Evolutionary conservation across 2,888 invertebrate genomes (phyloP).

Genomic region (Chymomyza fuscimana): DNA sequence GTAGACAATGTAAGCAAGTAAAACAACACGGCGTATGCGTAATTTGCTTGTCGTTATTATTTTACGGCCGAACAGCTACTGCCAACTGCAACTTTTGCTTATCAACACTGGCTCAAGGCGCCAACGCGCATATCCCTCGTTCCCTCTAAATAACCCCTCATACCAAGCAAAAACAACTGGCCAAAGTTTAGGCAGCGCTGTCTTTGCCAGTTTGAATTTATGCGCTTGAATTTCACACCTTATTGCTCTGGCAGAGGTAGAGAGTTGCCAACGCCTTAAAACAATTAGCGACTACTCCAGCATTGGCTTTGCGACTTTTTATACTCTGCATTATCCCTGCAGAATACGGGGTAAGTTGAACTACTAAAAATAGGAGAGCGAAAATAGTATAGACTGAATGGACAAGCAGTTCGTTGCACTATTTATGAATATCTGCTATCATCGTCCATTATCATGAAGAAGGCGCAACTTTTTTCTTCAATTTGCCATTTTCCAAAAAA

Average conservation of each 20-base stretch:
- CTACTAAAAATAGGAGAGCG: too few species aligned
- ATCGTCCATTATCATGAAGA: too few species aligned
- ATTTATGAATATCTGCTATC: too few species aligned
- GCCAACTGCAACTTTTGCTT: slow-evolving; percentile 38
- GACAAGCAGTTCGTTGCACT: too few species aligned
- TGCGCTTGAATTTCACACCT: slow-evolving; percentile 72
- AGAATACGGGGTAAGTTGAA: too few species aligned
- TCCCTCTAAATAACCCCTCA: too few species aligned
- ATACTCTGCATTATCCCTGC: background rate
- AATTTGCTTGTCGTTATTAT: slow-evolving; percentile 64
- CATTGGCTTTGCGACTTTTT: slow-evolving; percentile 26
- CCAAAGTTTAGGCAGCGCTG: slow-evolving; percentile 37
- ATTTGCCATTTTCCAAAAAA: too few species aligned
- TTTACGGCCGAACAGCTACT: slow-evolving; percentile 43
- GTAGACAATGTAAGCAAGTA: slow-evolving; percentile 44
- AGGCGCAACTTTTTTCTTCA: too few species aligned
- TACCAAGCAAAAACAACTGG: background rate
- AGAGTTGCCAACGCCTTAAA: slow-evolving; percentile 45
- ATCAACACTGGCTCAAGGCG: slow-evolving; percentile 49
- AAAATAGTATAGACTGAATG: too few species aligned
- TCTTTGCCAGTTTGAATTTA: slow-evolving; percentile 41
- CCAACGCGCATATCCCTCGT: background rate
- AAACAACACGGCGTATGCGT: slow-evolving; percentile 68
- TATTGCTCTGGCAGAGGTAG: slow-evolving; percentile 47
- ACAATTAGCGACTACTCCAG: slow-evolving; percentile 57